These are phyloP conservation scores for Calonectris borealis DNA, from an alignment of 2,113 vertebrate genomes.

Conservation along the genomic window DNA sequence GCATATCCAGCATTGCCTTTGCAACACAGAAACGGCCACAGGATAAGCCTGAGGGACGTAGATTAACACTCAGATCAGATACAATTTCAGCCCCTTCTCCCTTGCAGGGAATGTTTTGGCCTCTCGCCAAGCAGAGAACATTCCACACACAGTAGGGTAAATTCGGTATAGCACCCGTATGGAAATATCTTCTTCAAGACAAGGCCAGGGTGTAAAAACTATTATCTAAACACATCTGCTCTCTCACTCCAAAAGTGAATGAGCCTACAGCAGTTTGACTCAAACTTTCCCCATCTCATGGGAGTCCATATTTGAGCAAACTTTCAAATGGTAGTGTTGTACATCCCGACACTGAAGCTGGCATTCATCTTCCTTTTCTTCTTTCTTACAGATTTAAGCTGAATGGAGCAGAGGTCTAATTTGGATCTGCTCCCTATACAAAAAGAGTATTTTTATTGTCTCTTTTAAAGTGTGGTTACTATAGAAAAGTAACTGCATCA, in stretches of 20 bases:
- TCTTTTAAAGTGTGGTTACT: background rate
- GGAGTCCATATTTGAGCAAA: background rate
- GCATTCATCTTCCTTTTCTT: background rate
- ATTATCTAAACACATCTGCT: background rate
- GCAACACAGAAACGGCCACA: constrained; percentile 39
- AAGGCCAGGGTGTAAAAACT: background rate
- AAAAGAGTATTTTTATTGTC: background rate
- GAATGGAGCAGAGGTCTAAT: background rate
- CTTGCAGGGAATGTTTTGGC: constrained; percentile 59
- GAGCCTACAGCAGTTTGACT: background rate
- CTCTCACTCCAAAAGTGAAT: background rate
- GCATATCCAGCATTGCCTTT: constrained; percentile 55
- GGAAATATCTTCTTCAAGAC: constrained; percentile 6
- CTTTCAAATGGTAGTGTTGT: rapidly evolving
- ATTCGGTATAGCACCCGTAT: background rate
- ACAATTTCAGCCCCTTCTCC: constrained; percentile 63
- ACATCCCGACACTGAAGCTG: background rate
- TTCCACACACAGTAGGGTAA: constrained; percentile 4
- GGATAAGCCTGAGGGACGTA: constrained; percentile 50
- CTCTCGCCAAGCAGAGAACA: background rate
- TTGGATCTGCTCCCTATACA: background rate
- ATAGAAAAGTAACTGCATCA: background rate
- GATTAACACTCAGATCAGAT: constrained; percentile 72
- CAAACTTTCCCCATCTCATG: background rate
- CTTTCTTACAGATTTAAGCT: background rate